Base-by-base conservation (phyloP, 2,113 vertebrate genomes). In the Oncorhynchus mykiss region DNA sequence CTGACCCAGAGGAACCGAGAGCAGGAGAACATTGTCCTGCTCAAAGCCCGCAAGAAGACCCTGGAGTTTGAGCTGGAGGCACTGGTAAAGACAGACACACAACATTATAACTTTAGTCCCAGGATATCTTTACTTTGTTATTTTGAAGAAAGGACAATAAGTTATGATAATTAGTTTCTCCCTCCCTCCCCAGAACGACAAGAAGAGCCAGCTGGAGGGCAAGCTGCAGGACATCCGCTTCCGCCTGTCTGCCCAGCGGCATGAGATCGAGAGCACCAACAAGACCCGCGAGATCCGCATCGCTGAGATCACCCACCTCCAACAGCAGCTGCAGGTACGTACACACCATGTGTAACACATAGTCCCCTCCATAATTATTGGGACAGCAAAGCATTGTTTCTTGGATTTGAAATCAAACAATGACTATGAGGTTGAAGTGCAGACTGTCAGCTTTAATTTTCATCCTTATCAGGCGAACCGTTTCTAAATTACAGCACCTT, bases 51-150 rank as follows among this genome's bases (percentile, higher is more conserved):
- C 91, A 99, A 98, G 90, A 99, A 99, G 89, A 99, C 97, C 1
- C 90, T 99, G 71, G 98, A 99, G 89, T 98, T 99, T 74, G 97
- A 99, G 80, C 89, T 99, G 86, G 98, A 99, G 87, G 97, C 97
- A 60, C 92, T 99, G 74, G 97, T 99, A 92, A 80, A 45, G 22
- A 54, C 54, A 60, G 60, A 67, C 24, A n/a, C 25, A 54, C 22
- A 65, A 27, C 73, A 5, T 79, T 72, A 76, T 64, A 69, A 7
- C 16, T 54, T 0, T 54, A 18, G 16, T 13, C 49, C 49, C 49
- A 13, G 3, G 12, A 54, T 54, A 14, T 18, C 8, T 54, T 54
- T 54, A 3, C 16, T 16, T 54, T 54, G 14, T 54, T 54, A 16
- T 54, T 18, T 18, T 54, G 9, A 45, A 45, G 39, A 45, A 45